Evolutionary conservation across 2,797 vertebrate genomes (phyloP), one percentile per base, ranked within the genome.

Genomic region (Myiothlypis chrysogaster): DNA sequence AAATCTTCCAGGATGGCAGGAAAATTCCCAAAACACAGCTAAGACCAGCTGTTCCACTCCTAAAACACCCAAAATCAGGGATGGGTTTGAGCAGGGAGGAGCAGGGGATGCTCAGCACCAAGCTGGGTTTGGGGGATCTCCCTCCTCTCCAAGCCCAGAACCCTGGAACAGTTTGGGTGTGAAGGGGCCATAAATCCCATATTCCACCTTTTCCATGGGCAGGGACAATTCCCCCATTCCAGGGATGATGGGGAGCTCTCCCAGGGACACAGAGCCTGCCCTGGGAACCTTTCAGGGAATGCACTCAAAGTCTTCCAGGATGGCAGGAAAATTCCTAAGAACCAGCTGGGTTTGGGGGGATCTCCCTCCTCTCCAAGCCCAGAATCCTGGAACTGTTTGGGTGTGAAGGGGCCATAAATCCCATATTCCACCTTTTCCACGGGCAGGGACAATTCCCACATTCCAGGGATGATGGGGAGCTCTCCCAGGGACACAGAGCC

Each of bases 401-500:
- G 28, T n/a, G 23, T 14, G 39, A 25, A 53, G 5, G 57, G 27
- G 25, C 17, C 37, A 27, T 1, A 21, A 52, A 82, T 7, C 25
- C 65, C 65, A 32, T 3, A 35, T 10, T 8, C 12, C 77, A 47
- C 5, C 63, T 8, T 6, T 64, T 8, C 60, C 49, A 37, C 1
- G n/a, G 21, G 60, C n/a, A 52, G 41, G n/a, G 56, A 71, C 49
- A 37, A 9, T 2, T 55, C 20, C 34, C 50, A 13, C 20, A 21
- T 2, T 37, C 35, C 35, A 37, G 35, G 35, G 35, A 37, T 10
- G 10, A 37, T 5, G 10, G 35, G 35, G 35, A 37, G 35, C 35
- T 37, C 35, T 9, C 4, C 75, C 7, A 4, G 47, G 2, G 41
- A 9, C 2, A 1, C 34, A 6, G 1, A 37, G 35, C 35, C 35